Conservation (phyloP, 1,140 invertebrate species). For the Hyles euphorbiae region DNA sequence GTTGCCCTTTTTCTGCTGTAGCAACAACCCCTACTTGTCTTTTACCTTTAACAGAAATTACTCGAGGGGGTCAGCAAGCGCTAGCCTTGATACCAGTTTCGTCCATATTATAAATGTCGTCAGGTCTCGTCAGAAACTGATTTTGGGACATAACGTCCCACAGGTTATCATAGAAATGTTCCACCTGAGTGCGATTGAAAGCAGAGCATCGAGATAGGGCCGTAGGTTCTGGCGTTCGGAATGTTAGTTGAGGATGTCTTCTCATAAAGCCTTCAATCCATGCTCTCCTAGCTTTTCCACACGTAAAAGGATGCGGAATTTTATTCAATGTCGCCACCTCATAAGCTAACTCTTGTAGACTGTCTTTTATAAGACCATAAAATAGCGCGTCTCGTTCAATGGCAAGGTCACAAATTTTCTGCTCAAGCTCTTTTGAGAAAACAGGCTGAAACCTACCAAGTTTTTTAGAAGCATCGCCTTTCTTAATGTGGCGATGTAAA, state of each 20-base stretch:
- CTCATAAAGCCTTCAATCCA: conserved; percentile 14
- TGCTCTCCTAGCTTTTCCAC: conserved; percentile 2
- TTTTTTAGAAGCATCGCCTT: conserved; percentile 13
- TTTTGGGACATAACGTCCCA: conserved; percentile 3
- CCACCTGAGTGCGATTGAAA: conserved; percentile 14
- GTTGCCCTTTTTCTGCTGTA: too few relatives aligned
- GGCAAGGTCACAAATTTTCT: conserved; percentile 12
- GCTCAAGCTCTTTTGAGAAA: conserved; percentile 14
- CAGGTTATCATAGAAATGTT: conserved; percentile 15
- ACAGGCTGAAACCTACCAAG: conserved; percentile 15
- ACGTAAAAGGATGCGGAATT: conserved; percentile 9
- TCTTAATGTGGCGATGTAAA: conserved; percentile 10
- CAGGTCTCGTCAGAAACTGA: neutral
- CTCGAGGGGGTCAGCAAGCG: conserved; percentile 28
- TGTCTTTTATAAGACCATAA: neutral
- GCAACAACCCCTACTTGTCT: too few relatives aligned
- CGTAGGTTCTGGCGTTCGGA: conserved; percentile 20
- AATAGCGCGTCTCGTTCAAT: conserved; percentile 13
- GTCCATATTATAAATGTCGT: conserved; percentile 45
- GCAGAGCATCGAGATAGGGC: conserved; percentile 20
- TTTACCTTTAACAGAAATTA: too few relatives aligned
- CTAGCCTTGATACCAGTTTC: conserved; percentile 49
- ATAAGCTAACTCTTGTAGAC: conserved; percentile 9
- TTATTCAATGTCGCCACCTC: conserved; percentile 11
- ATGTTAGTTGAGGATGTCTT: conserved; percentile 16